Base-by-base conservation (phyloP, 2,888 invertebrate genomes). In the Troilus luridus region DNA sequence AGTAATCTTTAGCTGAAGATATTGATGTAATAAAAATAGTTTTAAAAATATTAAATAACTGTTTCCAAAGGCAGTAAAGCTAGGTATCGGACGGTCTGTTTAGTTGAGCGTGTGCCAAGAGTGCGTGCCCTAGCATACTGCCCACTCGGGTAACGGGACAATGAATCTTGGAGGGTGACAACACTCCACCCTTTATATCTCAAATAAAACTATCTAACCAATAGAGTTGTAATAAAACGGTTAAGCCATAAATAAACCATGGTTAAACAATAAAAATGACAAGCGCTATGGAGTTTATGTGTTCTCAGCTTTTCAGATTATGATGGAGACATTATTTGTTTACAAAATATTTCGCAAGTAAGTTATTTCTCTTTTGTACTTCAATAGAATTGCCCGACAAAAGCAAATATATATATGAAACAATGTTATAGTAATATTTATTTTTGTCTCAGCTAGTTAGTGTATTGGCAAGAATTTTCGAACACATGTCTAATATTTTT, bases 61-160 rank as follows among this genome's bases (percentile, higher is more conserved):
- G 3, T 3, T 85, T 85, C 9, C 2, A 54, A 10, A 17, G 11
- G 3, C 6, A 85, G 3, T 17, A 21, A 56, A n/a, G 21, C 12
- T 2, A n/a, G 56, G 3, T 56, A 58, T 56, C 0, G 27, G 85
- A n/a, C n/a, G 85, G 56, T 14, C 56, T 85, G 56, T 85, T 85
- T 56, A 77, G 72, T 27, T 77, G 72, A 77, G 27, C 41, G 14
- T 14, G 2, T 27, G 72, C 72, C 27, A 77, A 41, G 41, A 41
- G 41, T 8, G 41, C 41, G 41, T 85, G 56, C 85, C n/a, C 56
- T n/a, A n/a, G 56, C 56, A 58, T 85, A 85, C 85, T 85, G n/a
- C 85, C 85, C 85, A 85, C 85, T 85, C 85, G 11, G 10, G 9
- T 85, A 85, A 85, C 85, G 85, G 85, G 85, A 85, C 56, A 3